Evolutionary conservation across 2,113 vertebrate genomes (phyloP), one percentile per base, ranked within the genome.

Genomic region (Nibea albiflora): DNA sequence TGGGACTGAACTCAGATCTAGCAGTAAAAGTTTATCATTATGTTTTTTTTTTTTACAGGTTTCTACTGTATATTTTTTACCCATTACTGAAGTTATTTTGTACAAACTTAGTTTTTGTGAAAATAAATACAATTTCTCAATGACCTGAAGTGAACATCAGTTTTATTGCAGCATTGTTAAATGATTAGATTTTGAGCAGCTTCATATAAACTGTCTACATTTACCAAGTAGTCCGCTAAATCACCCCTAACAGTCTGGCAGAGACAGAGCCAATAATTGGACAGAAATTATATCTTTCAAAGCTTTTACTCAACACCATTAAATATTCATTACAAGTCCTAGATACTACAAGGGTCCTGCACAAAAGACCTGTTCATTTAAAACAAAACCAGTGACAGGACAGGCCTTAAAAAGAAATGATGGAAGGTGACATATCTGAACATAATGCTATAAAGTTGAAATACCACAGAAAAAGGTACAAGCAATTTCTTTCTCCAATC

Each of bases 361-460:
- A 85, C 73, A 89, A 82, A 91, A 90, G 87, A 91, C 81, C 77
- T 80, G 87, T 71, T 85, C 85, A 89, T 92, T 93, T 91, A 83
- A 94, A 91, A 92, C 80, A 92, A 92, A 94, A 72, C 73, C 73
- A 77, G 82, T 73, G 85, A 85, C 85, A 73, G 78, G 76, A 87
- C 83, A 84, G 85, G 88, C 88, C 71, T 91, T 95, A 92, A 95
- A 95, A 94, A 89, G 85, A 89, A 87, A 93, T 94, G 94, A 95
- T 94, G 91, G 93, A 93, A 93, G 89, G 88, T 92, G 92, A 94
- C 91, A 92, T 92, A 92, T 94, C 87, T 42, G 92, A 95, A 93
- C 92, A 95, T 94, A 93, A 93, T 93, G 93, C 92, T 91, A 93
- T 96, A 95, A 96, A 95, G 86, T 94, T 95, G 94, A 95, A 95